Evolutionary conservation across 2,888 invertebrate species (phyloP).

Genomic region (Xanthorhoe designata): DNA sequence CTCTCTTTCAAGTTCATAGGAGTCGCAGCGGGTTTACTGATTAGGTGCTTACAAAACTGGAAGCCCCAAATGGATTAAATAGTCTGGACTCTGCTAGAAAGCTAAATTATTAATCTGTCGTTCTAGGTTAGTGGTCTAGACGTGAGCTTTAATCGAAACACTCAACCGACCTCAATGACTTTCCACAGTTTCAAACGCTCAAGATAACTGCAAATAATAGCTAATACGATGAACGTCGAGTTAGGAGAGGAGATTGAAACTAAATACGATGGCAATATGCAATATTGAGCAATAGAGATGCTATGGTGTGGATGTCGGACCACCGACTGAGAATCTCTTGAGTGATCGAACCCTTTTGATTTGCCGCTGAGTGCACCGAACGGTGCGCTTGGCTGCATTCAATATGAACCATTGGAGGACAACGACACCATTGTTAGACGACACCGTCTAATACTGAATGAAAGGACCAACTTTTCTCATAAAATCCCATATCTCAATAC

Average conservation of each 20-base stretch:
- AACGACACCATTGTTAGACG: conserved; percentile 62
- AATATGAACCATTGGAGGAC: conserved; percentile 65
- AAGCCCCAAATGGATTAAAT: conserved; percentile 44
- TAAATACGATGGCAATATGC: not conserved
- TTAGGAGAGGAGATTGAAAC: conserved; percentile 9
- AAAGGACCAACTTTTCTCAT: conserved; percentile 46
- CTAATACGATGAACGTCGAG: not conserved
- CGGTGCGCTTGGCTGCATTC: conserved; percentile 70
- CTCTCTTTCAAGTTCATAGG: conserved; percentile 49
- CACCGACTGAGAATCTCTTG: conserved; percentile 68
- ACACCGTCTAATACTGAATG: conserved; percentile 55
- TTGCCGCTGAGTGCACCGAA: conserved; percentile 61
- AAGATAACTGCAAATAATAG: not conserved
- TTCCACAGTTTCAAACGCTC: conserved; percentile 1
- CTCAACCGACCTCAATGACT: conserved; percentile 5
- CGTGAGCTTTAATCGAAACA: conserved; percentile 14
- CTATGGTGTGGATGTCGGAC: conserved; percentile 60
- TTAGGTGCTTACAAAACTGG: conserved; percentile 45
- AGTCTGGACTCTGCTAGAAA: conserved; percentile 34
- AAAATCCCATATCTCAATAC: conserved; percentile 35
- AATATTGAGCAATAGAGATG: conserved; percentile 44
- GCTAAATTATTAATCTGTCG: conserved; percentile 39
- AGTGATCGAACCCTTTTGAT: conserved; percentile 66
- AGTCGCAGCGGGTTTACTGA: conserved; percentile 36
- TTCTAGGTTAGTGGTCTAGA: conserved; percentile 23